A percentile compares a stretch with the other conserved stretches of the same genome.
phyloP scores from a whole-genome alignment of 2,797 vertebrate species.

The Eulemur albifrons region DNA sequence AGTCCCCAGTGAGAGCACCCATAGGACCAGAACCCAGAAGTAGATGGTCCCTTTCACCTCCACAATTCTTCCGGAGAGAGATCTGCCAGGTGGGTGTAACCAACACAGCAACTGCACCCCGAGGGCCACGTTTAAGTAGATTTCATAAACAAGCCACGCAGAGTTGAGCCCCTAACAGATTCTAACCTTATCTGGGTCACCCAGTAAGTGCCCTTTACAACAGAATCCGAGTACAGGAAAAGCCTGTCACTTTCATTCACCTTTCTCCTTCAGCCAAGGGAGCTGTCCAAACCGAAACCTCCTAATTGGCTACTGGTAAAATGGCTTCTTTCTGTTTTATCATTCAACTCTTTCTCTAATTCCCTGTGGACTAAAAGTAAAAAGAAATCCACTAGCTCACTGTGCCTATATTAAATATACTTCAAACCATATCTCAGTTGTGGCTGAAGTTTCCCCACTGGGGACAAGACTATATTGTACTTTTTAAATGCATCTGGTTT shows the following conservation, averaged over 20 bases:
- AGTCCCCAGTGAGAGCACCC: not conserved
- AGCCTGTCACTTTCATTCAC: not conserved
- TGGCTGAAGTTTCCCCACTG: not conserved
- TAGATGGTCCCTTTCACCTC: not conserved
- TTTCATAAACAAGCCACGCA: not conserved
- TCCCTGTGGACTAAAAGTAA: not conserved
- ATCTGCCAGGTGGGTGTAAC: not conserved
- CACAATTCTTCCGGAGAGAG: not conserved
- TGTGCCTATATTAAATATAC: not conserved
- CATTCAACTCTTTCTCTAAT: not conserved
- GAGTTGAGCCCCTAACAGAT: not conserved
- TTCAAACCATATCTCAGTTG: not conserved
- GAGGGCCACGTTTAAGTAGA: not conserved
- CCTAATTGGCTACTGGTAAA: not conserved
- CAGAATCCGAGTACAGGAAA: not conserved
- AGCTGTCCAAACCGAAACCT: slow-evolving; percentile 15
- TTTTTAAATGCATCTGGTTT: slow-evolving; percentile 24
- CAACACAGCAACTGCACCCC: not conserved
- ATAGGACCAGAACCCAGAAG: not conserved
- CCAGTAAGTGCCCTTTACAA: not conserved
- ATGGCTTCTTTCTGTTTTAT: not conserved
- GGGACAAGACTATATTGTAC: not conserved
- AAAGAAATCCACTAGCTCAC: not conserved
- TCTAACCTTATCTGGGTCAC: not conserved
- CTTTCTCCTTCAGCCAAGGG: not conserved